Base-by-base conservation (phyloP, 2,113 vertebrate species). In the Poecilia latipinna region DNA sequence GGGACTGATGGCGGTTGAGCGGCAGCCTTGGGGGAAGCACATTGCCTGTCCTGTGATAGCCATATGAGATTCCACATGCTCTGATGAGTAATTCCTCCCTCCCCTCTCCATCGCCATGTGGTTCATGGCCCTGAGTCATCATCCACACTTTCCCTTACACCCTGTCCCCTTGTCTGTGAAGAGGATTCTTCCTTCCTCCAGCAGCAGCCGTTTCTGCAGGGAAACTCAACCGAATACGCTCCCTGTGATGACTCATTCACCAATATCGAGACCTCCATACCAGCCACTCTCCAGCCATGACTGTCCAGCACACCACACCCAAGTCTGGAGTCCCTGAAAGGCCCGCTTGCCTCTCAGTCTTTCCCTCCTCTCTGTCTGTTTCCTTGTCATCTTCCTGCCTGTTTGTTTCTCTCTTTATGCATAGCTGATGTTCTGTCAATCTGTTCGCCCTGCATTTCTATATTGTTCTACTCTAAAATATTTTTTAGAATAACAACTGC, bases 31-130 rank as follows among this genome's bases (percentile, higher is more conserved):
- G 69, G 90, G 84, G 83, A 90, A 86, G 81, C 83, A 88, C 80
- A 61, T 84, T 82, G 93, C 93, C 94, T 94, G 95, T 96, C 96
- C 95, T 96, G 95, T 96, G 96, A 96, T 94, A 95, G 92, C 89
- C 77, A 72, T 91, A 94, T 95, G 95, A 96, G 96, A 97, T 95
- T 96, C 95, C 95, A 95, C 92, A 92, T 94, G 95, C 95, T 94
- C 93, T 93, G 90, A 94, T 96, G 96, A 97, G 96, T 96, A 96
- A 97, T 93, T 93, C 93, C 94, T 95, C 91, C 79, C 90, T 90
- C 91, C 91, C 79, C 92, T 90, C 88, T 93, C 93, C 92, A 86
- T 82, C 75, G 42, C 85, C 87, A 89, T 93, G 93, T 95, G 96
- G 95, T 95, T 94, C 93, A 86, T 93, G 89, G 92, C 90, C 93